Conservation (phyloP, 2,888 invertebrate species). For the Tholera decimalis region DNA sequence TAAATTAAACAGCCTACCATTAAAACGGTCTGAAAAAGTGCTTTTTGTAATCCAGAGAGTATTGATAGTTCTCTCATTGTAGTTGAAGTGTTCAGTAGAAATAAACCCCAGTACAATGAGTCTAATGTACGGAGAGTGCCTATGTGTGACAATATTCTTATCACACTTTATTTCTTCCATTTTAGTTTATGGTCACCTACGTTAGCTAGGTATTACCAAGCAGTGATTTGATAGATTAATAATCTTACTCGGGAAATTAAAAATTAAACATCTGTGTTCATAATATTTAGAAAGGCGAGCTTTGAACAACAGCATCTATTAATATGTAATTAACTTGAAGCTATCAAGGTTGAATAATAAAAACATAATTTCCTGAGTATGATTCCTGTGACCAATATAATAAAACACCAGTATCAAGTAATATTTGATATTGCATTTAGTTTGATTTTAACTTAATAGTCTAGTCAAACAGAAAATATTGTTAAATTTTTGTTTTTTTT, state of each 20-base stretch:
- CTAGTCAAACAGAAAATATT: constrained; percentile 60
- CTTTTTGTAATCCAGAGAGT: constrained; percentile 73
- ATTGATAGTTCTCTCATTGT: constrained; percentile 71
- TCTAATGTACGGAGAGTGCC: constrained; percentile 84
- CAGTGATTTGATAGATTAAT: constrained; percentile 51
- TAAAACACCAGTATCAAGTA: constrained; percentile 46
- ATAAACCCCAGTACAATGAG: constrained; percentile 82
- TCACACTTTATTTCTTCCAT: constrained; percentile 75
- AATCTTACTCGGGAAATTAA: constrained; percentile 48
- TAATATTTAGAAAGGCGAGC: background rate
- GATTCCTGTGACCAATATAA: constrained; percentile 51
- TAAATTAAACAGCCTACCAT: constrained; percentile 55
- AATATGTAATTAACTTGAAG: background rate
- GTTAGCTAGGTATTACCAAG: constrained; percentile 62
- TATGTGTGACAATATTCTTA: constrained; percentile 87
- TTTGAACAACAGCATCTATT: background rate
- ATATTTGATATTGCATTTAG: constrained; percentile 59
- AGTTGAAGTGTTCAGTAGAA: constrained; percentile 87
- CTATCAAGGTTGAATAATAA: background rate
- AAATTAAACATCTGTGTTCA: constrained; percentile 6
- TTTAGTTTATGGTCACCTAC: constrained; percentile 59
- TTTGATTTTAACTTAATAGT: constrained; percentile 59
- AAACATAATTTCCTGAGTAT: constrained; percentile 31
- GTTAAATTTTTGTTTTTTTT: constrained; percentile 57
- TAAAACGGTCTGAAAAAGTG: constrained; percentile 84